Conservation (phyloP, 1,140 invertebrate species). For the Hylyphantes graminicola region DNA sequence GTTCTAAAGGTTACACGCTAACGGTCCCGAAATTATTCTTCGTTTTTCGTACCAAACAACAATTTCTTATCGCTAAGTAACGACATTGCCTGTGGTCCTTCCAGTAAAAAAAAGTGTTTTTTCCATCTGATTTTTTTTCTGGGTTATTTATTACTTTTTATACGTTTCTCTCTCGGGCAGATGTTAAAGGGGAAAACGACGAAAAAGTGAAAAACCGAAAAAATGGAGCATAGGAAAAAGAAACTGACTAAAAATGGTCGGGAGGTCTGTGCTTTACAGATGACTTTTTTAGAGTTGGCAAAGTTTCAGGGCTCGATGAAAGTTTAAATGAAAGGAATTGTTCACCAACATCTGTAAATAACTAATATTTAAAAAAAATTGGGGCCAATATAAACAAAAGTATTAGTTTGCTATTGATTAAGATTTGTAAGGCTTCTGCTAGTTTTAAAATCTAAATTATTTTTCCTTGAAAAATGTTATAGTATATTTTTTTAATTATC, state of each 20-base stretch:
- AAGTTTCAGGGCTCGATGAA: constrained; percentile 42
- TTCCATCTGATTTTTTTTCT: constrained; percentile 17
- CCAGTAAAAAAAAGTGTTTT: constrained; percentile 9
- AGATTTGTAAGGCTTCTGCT: too few species aligned
- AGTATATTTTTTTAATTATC: too few species aligned
- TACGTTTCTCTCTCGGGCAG: constrained; percentile 45
- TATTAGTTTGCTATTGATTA: too few species aligned
- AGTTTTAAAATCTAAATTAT: too few species aligned
- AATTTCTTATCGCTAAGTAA: constrained; percentile 59
- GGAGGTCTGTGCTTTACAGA: constrained; percentile 23
- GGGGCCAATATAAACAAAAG: too few species aligned
- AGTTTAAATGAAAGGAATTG: constrained; percentile 46
- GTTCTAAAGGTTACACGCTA: constrained; percentile 37
- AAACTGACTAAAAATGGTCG: neutral
- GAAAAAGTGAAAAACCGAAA: constrained; percentile 32
- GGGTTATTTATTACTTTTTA: constrained; percentile 54
- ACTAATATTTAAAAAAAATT: too few species aligned
- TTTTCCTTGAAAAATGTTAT: too few species aligned
- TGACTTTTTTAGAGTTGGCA: constrained; percentile 54
- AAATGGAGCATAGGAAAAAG: constrained; percentile 1
- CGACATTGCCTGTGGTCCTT: constrained; percentile 46
- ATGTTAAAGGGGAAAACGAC: constrained; percentile 20
- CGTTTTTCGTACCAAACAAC: constrained; percentile 40
- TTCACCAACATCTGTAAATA: constrained; percentile 6
- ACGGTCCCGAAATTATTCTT: constrained; percentile 32